Evolutionary conservation across 2,797 vertebrate species (phyloP).

Genomic region (Manis pentadactyla): DNA sequence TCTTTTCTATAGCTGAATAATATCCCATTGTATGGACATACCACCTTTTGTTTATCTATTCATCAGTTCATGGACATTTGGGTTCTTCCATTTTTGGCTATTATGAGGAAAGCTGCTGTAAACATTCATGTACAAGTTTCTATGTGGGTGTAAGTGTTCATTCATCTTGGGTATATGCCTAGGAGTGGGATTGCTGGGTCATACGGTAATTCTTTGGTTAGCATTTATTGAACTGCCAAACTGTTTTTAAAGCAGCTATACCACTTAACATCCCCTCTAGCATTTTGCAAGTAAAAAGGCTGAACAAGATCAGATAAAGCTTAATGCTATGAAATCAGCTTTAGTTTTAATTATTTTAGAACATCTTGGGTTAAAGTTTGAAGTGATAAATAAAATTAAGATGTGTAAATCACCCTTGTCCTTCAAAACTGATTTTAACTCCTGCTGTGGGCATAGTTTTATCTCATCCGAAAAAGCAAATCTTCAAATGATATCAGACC

Average conservation of each 20-base stretch:
- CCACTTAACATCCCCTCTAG: not conserved
- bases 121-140: not conserved
- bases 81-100: not conserved
- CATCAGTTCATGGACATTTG: not conserved
- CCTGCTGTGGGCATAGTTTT: constrained; percentile 74
- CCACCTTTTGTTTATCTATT: not conserved
- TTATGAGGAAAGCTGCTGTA: not conserved
- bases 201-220: not conserved
- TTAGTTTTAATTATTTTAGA: constrained; percentile 69
- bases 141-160: not conserved
- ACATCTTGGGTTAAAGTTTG: constrained; percentile 66
- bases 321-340: constrained; percentile 20
- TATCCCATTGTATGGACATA: not conserved
- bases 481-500: constrained; percentile 75
- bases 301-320: not conserved
- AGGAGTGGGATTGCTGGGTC: not conserved
- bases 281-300: not conserved
- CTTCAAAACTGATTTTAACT: constrained; percentile 80
- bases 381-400: constrained; percentile 70
- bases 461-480: constrained; percentile 75
- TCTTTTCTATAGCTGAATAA: not conserved
- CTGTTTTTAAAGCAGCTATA: not conserved
- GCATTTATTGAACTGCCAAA: not conserved
- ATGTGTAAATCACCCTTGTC: constrained; percentile 71
- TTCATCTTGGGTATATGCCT: not conserved